Evolutionary conservation across 2,797 vertebrate species (phyloP).

Genomic region (Rhinoraja longicauda): DNA sequence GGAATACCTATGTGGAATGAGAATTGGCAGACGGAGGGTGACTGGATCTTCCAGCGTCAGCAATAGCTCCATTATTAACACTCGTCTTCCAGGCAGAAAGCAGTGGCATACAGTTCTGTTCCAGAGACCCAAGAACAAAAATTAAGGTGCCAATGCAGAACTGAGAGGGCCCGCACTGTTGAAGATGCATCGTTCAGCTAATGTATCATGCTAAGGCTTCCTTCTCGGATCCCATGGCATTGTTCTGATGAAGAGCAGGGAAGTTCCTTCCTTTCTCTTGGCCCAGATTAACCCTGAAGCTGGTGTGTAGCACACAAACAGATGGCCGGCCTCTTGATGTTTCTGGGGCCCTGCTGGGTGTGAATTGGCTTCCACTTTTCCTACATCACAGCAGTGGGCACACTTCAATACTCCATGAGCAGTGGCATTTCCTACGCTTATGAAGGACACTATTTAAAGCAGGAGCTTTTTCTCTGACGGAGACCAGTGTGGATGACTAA

Average conservation of each 20-base stretch:
- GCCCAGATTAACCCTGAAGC: not conserved
- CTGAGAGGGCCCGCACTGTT: not conserved
- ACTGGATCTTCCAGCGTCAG: not conserved
- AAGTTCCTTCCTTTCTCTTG: not conserved
- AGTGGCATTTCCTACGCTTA: not conserved
- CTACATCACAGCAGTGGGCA: not conserved
- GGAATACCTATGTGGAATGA: not conserved
- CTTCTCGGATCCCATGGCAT: not conserved
- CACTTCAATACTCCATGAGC: not conserved
- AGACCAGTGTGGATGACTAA: not conserved
- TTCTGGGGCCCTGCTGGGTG: not conserved
- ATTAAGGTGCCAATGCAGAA: not conserved
- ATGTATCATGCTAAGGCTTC: not conserved
- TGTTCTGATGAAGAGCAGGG: not conserved
- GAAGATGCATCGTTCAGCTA: not conserved
- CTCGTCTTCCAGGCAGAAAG: not conserved
- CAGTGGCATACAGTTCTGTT: not conserved
- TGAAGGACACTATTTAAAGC: not conserved
- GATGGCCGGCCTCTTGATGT: not conserved
- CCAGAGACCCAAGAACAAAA: not conserved
- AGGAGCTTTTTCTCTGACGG: not conserved
- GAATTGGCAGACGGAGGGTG: not conserved
- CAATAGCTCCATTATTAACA: not conserved
- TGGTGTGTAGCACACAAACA: not conserved
- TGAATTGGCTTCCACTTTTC: not conserved